A percentile compares a stretch with the other conserved stretches of the same genome.
phyloP scores from a whole-genome alignment of 1,140 invertebrate genomes.

The Aphelinus atriplicis region DNA sequence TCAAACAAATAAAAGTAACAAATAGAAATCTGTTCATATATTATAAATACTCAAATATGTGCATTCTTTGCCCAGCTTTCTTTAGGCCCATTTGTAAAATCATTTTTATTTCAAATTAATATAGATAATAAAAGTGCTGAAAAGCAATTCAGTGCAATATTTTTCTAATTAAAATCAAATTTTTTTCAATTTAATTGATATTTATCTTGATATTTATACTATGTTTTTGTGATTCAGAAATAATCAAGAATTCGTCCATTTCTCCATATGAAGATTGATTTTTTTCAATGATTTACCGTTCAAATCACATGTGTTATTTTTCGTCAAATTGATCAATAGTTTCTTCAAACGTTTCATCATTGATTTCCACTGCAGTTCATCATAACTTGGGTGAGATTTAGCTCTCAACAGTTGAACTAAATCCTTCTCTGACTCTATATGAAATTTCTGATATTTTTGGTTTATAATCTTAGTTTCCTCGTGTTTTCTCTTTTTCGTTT shows the following conservation, averaged over 20 bases:
- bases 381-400: constrained; percentile 47
- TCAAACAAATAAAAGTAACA: too few species aligned
- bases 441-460: constrained; percentile 13
- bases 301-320: constrained; percentile 27
- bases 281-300: constrained; percentile 40
- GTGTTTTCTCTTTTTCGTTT: constrained; percentile 11
- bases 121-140: too few species aligned
- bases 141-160: too few species aligned
- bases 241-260: constrained; percentile 27
- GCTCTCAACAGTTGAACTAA: constrained; percentile 42
- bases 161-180: too few species aligned
- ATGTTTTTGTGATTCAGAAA: too few species aligned
- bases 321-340: constrained; percentile 41
- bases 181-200: too few species aligned
- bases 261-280: constrained; percentile 36
- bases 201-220: too few species aligned
- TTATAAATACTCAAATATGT: too few species aligned
- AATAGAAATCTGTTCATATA: too few species aligned
- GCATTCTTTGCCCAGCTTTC: too few species aligned
- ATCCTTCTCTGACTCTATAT: constrained; percentile 44
- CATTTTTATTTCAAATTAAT: too few species aligned
- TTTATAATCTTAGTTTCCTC: constrained; percentile 2
- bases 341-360: constrained; percentile 47
- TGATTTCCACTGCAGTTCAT: constrained; percentile 54
- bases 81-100: too few species aligned